phyloP scores from a whole-genome alignment of 2,797 vertebrate genomes.

The Phylloscopus collybita region DNA sequence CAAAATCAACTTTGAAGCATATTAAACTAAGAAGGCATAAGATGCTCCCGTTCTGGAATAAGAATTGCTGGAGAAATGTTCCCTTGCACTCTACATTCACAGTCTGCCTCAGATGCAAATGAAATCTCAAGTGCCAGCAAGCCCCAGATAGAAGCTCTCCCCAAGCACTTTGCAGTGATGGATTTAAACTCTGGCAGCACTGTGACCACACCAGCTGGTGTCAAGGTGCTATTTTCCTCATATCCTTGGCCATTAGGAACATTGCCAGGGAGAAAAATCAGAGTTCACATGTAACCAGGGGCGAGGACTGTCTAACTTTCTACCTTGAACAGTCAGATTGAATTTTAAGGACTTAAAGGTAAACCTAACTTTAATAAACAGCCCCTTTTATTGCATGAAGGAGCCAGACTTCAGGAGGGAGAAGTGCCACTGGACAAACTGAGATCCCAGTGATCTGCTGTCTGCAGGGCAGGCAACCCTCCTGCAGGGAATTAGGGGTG shows the following conservation, averaged over 20 bases:
- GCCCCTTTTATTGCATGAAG: neutral
- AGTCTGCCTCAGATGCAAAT: conserved; percentile 53
- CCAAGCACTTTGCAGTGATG: neutral
- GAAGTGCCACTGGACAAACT: neutral
- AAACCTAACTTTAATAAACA: neutral
- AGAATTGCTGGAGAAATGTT: conserved; percentile 2
- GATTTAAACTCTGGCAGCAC: neutral
- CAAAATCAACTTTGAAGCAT: conserved; percentile 9
- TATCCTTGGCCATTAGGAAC: neutral
- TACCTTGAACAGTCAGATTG: neutral
- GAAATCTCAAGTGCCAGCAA: conserved; percentile 27
- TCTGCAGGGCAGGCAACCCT: neutral
- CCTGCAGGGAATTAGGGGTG: neutral
- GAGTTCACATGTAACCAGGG: neutral
- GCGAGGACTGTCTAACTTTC: neutral
- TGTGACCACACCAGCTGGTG: conserved; percentile 2
- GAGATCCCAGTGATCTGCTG: neutral
- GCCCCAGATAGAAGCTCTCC: conserved; percentile 13
- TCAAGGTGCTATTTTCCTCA: neutral
- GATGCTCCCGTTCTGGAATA: conserved; percentile 1
- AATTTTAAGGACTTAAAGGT: neutral
- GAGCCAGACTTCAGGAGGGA: neutral
- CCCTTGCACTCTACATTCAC: neutral
- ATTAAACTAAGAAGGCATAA: conserved; percentile 29
- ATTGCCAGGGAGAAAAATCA: neutral